A percentile compares a stretch with the other conserved stretches of the same genome.
phyloP scores from a whole-genome alignment of 2,888 invertebrate genomes.

The Melanotus villosus region DNA sequence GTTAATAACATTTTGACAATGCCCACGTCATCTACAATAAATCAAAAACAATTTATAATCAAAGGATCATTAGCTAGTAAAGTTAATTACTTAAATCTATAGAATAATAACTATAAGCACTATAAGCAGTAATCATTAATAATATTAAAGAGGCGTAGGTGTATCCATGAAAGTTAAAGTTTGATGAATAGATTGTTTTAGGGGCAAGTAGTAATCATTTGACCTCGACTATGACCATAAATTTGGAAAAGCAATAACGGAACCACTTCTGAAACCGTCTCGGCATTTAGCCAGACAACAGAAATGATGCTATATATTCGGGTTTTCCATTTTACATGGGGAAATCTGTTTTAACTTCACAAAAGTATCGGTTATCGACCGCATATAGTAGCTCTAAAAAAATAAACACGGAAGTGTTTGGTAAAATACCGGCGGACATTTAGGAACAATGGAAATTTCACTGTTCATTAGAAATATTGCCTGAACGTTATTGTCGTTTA shows the following conservation, averaged over 20 bases:
- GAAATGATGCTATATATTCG: conserved; percentile 25
- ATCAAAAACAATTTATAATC: too few species aligned
- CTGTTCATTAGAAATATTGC: conserved; percentile 15
- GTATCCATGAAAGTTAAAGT: neutral
- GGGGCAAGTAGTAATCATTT: conserved; percentile 25
- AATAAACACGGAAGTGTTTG: neutral
- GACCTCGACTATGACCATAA: conserved; percentile 33
- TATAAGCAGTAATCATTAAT: too few species aligned
- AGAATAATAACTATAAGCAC: too few species aligned
- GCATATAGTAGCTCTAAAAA: neutral
- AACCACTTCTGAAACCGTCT: conserved; percentile 40
- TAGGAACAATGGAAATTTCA: neutral
- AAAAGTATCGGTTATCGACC: neutral
- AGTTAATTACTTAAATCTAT: too few species aligned
- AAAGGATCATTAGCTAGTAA: too few species aligned
- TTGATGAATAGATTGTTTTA: conserved; percentile 25
- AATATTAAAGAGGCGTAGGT: too few species aligned
- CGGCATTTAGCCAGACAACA: conserved; percentile 42
- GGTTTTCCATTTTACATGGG: conserved; percentile 28
- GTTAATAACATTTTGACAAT: too few species aligned
- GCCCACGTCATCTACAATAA: too few species aligned
- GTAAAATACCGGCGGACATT: neutral
- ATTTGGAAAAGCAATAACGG: conserved; percentile 40
- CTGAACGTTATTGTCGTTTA: conserved; percentile 20
- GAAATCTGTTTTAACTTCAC: conserved; percentile 2